A percentile compares a stretch with the other conserved stretches of the same genome.
These are phyloP conservation scores for Stenodera caucasica DNA, from an alignment of 2,888 invertebrate genomes.

Conservation along the genomic window DNA sequence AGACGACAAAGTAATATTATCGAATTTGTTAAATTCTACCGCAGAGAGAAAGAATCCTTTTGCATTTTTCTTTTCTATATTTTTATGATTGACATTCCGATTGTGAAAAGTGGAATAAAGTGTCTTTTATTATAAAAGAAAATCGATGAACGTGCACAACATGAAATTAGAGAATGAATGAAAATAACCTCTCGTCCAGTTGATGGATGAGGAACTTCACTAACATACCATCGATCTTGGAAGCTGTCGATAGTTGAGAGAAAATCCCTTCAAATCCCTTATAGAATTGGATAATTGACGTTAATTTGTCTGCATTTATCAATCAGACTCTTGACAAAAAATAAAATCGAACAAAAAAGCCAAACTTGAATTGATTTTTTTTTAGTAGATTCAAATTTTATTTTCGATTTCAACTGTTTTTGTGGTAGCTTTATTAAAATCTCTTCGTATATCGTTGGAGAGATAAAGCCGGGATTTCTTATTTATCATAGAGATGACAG, in stretches of 20 bases:
- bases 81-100: constrained; percentile 3
- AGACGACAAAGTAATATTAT: not conserved
- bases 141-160: constrained; percentile 38
- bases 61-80: not conserved
- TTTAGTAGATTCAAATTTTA: not conserved
- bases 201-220: constrained; percentile 46
- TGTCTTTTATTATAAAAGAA: constrained; percentile 27
- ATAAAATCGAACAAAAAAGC: constrained; percentile 8
- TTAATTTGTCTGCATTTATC: constrained; percentile 50
- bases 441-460: constrained; percentile 28
- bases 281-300: constrained; percentile 39
- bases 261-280: constrained; percentile 43
- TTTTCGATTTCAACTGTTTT: not conserved
- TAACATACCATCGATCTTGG: constrained; percentile 46
- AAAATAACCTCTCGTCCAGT: constrained; percentile 36
- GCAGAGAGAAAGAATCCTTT: not conserved
- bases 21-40: not conserved
- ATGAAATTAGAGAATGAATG: constrained; percentile 32
- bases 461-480: constrained; percentile 44
- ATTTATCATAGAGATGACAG: constrained; percentile 45
- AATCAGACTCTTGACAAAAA: too few species aligned
- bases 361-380: not conserved
- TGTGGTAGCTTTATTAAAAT: constrained; percentile 33
- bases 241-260: constrained; percentile 44
- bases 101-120: constrained; percentile 24